phyloP scores from a whole-genome alignment of 2,888 invertebrate genomes.

The Coremacera marginata region DNA sequence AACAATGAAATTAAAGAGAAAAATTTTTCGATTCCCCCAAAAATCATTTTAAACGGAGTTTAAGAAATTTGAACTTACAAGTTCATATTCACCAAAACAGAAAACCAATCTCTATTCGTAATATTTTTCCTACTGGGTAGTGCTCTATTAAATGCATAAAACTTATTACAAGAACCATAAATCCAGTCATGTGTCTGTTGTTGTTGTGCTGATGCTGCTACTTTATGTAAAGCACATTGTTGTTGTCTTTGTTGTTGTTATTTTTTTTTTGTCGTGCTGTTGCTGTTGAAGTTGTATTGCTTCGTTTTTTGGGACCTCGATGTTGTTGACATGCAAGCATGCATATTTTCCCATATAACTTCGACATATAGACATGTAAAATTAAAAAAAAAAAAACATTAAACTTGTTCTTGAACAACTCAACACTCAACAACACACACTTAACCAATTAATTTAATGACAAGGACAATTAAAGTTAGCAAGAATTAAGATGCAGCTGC shows the following conservation, averaged over 20 bases:
- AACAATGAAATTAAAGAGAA: too few species aligned
- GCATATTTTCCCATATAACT: not conserved
- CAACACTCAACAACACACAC: too few species aligned
- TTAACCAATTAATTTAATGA: slow-evolving; percentile 2
- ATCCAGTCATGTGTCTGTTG: slow-evolving; percentile 16
- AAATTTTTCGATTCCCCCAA: too few species aligned
- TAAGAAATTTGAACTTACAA: too few species aligned
- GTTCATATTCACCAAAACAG: too few species aligned
- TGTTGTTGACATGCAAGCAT: not conserved
- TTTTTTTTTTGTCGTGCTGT: slow-evolving; percentile 2
- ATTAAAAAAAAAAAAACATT: not conserved
- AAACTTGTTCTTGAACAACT: too few species aligned
- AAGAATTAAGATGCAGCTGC: too few species aligned
- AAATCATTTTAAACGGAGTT: too few species aligned
- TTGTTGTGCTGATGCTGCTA: slow-evolving; percentile 8
- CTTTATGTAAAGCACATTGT: not conserved
- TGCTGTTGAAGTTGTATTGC: slow-evolving; percentile 1
- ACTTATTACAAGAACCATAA: slow-evolving; percentile 32
- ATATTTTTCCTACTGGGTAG: too few species aligned
- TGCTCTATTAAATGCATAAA: slow-evolving; percentile 14
- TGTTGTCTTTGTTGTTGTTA: slow-evolving; percentile 8
- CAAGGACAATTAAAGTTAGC: slow-evolving; percentile 12
- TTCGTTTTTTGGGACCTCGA: not conserved
- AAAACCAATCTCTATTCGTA: too few species aligned
- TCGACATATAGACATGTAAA: not conserved